Conservation (phyloP, 2,797 vertebrate genomes). For the Numenius phaeopus region DNA sequence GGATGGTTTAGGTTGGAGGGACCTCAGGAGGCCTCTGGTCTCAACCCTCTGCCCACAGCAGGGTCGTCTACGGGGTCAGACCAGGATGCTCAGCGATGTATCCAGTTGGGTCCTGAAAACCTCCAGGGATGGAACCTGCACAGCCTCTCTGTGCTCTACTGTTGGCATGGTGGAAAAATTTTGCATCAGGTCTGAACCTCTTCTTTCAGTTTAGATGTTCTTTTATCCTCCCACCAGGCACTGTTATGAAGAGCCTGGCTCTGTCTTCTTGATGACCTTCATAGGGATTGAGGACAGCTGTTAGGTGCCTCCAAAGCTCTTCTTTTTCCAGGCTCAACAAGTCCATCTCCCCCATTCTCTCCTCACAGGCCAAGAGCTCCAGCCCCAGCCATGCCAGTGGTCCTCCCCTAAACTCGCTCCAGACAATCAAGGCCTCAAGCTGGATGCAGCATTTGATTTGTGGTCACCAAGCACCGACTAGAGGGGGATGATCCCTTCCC, state of each 20-base stretch:
- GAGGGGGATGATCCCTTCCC: neutral
- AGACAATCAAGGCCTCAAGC: neutral
- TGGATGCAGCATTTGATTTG: neutral
- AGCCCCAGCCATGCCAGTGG: neutral
- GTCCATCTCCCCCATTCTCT: neutral
- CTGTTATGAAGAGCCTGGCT: neutral
- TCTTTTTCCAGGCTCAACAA: neutral
- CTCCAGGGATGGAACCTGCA: neutral
- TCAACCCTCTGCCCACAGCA: neutral
- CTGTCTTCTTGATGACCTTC: neutral
- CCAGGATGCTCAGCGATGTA: neutral
- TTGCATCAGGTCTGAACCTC: neutral
- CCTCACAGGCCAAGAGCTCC: neutral
- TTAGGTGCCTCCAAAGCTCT: neutral
- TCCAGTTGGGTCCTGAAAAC: neutral
- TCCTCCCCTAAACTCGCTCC: neutral
- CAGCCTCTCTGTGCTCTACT: neutral
- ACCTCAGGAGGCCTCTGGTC: neutral
- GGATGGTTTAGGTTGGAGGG: neutral
- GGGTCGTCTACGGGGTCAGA: neutral
- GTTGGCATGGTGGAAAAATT: accelerated
- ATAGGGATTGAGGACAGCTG: neutral
- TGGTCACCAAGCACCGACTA: neutral
- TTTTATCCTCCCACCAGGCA: neutral
- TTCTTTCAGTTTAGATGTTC: neutral